Evolutionary conservation across 2,888 invertebrate genomes (phyloP), one percentile per base, ranked within the genome.

Genomic region (Netelia fuscicornis): DNA sequence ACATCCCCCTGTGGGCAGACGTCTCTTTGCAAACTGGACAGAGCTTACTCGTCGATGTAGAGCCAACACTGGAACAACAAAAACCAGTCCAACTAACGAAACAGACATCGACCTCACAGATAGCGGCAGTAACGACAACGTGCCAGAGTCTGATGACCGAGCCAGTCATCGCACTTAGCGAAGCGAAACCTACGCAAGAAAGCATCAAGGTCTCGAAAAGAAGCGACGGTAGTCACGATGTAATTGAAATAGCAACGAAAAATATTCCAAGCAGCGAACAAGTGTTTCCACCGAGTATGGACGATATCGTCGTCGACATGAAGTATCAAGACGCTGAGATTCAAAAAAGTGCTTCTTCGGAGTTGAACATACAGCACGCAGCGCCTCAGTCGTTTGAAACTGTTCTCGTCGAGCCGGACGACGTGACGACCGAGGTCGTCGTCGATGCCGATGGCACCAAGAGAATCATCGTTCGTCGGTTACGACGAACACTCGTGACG

Each of bases 401-500:
- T 0, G 95, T 97, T 3, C 96, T 97, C 92, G 96, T 97, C 0
- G 97, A 97, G 92, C 97, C 97, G 0, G 97, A 97, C 92, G 97
- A 97, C 91, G 97, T 97, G 1, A 97, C 97, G 0, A 97, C 97
- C 0, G 97, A 97, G 94, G 96, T 97, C 2, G 95, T 96, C 0
- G 95, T 96, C 0, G 97, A 97, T 89, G 96, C 97, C 20, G 97
- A 97, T 92, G 97, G 97, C 3, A 97, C 97, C 0, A 97, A 96
- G 90, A 95, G 97, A 87, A 97, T 97, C 71, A 96, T 97, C 80
- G 96, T 97, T 0, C 96, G 95, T 87, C 97, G 97, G 93, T 92
- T 97, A 5, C 95, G 96, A 76, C 95, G 96, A 89, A 97, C 96
- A 0, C 94, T 96, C 23, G 95, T 96, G 0, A 92, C 92, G 0